phyloP scores from a whole-genome alignment of 2,888 invertebrate species.

The Drosophila pseudotalamancana region DNA sequence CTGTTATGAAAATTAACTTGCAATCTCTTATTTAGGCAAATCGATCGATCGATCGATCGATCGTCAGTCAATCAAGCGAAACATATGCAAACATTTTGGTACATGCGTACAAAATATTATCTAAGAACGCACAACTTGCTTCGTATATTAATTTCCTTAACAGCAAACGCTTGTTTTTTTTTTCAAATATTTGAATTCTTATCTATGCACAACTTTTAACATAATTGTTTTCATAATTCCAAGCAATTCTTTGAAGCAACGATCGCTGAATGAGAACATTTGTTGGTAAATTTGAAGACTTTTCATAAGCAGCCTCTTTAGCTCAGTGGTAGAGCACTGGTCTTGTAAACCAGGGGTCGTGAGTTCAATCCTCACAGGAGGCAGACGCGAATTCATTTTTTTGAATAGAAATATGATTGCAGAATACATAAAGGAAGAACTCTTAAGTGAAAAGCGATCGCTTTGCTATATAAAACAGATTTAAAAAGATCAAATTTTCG shows the following conservation, averaged over 20 bases:
- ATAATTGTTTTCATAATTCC: not conserved
- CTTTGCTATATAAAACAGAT: no score
- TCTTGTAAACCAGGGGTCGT: constrained; percentile 96
- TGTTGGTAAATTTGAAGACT: not conserved
- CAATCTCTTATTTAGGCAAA: no score
- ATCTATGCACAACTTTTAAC: not conserved
- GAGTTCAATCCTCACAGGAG: constrained; percentile 96
- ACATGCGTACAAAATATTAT: no score
- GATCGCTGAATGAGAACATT: not conserved
- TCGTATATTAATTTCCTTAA: constrained; percentile 3
- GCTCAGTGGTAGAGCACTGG: constrained; percentile 96
- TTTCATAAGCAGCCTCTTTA: constrained; percentile 87
- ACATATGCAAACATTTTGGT: no score
- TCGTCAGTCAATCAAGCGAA: no score
- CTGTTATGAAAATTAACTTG: no score
- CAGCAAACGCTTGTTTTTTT: constrained; percentile 1
- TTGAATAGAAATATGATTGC: no score
- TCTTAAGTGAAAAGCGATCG: no score
- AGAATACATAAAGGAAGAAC: no score
- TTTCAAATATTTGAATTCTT: not conserved
- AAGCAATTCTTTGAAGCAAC: constrained; percentile 6
- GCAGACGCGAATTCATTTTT: constrained; percentile 80
- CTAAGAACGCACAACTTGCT: no score
- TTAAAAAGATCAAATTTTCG: no score
- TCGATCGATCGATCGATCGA: no score